Evolutionary conservation across 2,797 vertebrate species (phyloP), one percentile per base, ranked within the genome.

Genomic region (Rhynchotus rufescens): DNA sequence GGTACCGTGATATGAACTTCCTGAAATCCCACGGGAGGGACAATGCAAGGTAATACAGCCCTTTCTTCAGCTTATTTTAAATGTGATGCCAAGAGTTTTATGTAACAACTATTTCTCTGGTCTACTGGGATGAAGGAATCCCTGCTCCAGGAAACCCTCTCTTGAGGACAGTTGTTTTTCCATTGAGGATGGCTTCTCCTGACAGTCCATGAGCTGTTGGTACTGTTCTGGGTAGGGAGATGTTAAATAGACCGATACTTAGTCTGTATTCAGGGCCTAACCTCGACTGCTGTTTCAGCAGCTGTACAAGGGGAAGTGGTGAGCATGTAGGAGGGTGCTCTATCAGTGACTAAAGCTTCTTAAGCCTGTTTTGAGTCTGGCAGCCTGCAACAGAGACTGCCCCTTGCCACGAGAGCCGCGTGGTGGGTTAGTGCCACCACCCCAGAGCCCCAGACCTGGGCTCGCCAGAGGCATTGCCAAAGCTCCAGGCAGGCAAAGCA

Each of bases 11-110:
- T 61, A 99, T 99, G 99, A 99, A 99, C 97, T 99, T 99, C 98
- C 97, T 99, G 97, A 99, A 99, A 96, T 99, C 99, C 10, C 99
- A 99, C 0, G 99, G 99, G 90, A 98, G 99, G 90, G 99, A 99
- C 97, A 99, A 99, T 3, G 99, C 99, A 88, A 99, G 99, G 99
- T 99, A 97, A 96, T 42, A 9, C 36, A 38, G 6, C 12, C 22
- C 28, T 52, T 52, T 30, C 22, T 57, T 51, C 5, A 2, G 22
- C n/a, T 52, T 17, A 3, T 54, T 67, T n/a, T 36, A 72, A 7
- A 40, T 20, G 9, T 11, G 7, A 10, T 17, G 16, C 22, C 66
- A 66, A 44, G 12, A 66, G 12, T 9, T 51, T 15, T 12, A 25
- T 65, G 22, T 30, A 34, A 45, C 15, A 22, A 10, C 34, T 11